A percentile compares a stretch with the other conserved stretches of the same genome.
Conservation (phyloP, 2,888 invertebrate genomes). For the Mesochorus sp. region DNA sequence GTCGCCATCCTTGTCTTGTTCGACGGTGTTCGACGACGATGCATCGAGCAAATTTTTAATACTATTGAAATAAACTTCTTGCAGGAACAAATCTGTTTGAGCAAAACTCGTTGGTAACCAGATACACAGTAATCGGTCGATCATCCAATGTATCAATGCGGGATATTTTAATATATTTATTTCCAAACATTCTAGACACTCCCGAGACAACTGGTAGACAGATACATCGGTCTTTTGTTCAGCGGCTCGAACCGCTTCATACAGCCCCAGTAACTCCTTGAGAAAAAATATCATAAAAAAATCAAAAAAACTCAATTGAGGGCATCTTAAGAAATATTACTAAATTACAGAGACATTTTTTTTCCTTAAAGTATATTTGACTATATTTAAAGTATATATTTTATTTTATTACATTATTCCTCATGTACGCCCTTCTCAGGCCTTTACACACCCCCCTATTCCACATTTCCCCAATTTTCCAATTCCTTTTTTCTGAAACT, state of each 20-base stretch:
- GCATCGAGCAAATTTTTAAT: slow-evolving; percentile 66
- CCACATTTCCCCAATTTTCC: too few relatives aligned
- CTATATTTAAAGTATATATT: too few relatives aligned
- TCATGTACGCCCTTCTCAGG: too few relatives aligned
- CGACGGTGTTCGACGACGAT: neutral
- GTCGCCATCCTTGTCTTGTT: neutral
- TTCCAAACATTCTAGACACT: slow-evolving; percentile 82
- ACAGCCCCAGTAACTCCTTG: slow-evolving; percentile 70
- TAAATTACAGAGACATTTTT: too few relatives aligned
- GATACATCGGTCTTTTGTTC: slow-evolving; percentile 75
- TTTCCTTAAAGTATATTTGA: too few relatives aligned
- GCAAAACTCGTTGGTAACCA: slow-evolving; percentile 66
- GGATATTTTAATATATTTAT: slow-evolving; percentile 82
- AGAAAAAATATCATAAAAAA: slow-evolving; percentile 12
- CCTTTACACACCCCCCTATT: too few relatives aligned
- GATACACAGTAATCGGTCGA: slow-evolving; percentile 73
- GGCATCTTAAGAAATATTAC: too few relatives aligned
- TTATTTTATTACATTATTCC: too few relatives aligned
- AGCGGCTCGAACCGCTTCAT: slow-evolving; percentile 59
- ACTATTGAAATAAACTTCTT: slow-evolving; percentile 71
- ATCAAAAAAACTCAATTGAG: too few relatives aligned
- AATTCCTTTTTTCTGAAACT: too few relatives aligned
- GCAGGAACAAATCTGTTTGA: slow-evolving; percentile 67
- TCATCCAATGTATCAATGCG: slow-evolving; percentile 73
- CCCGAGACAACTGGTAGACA: slow-evolving; percentile 78